Evolutionary conservation across 2,888 invertebrate genomes (phyloP).

Genomic region (Brenthis daphne): DNA sequence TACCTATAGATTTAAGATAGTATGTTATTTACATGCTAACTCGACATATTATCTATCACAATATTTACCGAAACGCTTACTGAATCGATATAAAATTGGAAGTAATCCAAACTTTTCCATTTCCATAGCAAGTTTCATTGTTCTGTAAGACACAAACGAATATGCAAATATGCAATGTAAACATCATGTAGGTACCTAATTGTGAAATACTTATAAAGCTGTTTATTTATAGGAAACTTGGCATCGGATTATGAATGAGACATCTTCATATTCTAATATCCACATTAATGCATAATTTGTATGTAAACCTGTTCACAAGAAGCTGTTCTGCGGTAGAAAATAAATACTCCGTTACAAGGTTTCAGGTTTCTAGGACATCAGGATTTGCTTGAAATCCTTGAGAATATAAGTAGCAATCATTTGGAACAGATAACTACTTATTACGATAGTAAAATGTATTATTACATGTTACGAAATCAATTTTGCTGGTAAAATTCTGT

Average conservation of each 20-base stretch:
- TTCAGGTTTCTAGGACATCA: constrained; percentile 41
- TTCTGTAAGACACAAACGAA: background rate
- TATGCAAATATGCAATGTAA: background rate
- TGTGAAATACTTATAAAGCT: constrained; percentile 25
- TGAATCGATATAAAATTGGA: too few relatives aligned
- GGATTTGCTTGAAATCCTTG: constrained; percentile 39
- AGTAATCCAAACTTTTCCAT: too few relatives aligned
- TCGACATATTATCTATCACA: too few relatives aligned
- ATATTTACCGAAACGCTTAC: too few relatives aligned
- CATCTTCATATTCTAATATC: constrained; percentile 35
- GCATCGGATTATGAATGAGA: constrained; percentile 26
- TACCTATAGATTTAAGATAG: too few relatives aligned
- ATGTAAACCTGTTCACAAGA: constrained; percentile 31
- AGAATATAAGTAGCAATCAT: constrained; percentile 24
- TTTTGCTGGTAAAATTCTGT: too few relatives aligned
- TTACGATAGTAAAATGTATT: background rate
- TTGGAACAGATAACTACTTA: constrained; percentile 11
- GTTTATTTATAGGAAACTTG: constrained; percentile 22
- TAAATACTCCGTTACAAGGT: constrained; percentile 32
- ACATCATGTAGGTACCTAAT: background rate
- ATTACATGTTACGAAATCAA: too few relatives aligned
- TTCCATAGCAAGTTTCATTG: too few relatives aligned
- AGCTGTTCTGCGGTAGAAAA: constrained; percentile 26
- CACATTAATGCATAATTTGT: constrained; percentile 30
- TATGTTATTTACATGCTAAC: too few relatives aligned